Conservation (phyloP, 2,113 vertebrate species). For the Corythoichthys intestinalis region DNA sequence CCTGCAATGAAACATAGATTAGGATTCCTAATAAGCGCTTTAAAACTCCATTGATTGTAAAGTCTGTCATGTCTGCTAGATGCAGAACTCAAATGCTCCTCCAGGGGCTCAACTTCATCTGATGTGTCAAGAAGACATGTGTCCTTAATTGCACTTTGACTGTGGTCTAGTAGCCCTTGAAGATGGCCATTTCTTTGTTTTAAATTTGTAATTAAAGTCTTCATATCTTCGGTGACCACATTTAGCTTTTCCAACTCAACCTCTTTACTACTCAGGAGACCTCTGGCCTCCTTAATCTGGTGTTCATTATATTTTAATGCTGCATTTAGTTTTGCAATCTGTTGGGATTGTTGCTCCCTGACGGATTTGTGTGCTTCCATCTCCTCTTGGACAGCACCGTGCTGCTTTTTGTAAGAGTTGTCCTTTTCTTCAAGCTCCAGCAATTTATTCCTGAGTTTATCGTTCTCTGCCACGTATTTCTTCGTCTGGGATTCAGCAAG, state of each 20-base stretch:
- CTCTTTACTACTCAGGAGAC: not conserved
- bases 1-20: not conserved
- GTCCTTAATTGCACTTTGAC: not conserved
- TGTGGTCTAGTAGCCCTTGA: not conserved
- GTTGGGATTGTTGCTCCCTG: not conserved
- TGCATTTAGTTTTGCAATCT: not conserved
- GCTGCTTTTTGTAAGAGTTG: not conserved
- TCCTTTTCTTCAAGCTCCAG: slow-evolving; percentile 4
- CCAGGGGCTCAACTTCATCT: not conserved
- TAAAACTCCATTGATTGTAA: not conserved
- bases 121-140: not conserved
- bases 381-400: not conserved
- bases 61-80: not conserved
- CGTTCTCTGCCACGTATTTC: not conserved
- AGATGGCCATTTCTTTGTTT: not conserved
- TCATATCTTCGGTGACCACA: not conserved
- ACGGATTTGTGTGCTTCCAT: not conserved
- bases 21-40: not conserved
- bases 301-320: not conserved
- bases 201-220: not conserved
- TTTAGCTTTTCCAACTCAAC: not conserved
- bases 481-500: not conserved
- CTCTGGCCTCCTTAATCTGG: not conserved
- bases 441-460: not conserved
- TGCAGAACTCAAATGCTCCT: not conserved